These are phyloP conservation scores for Pempheris klunzingeri DNA, from an alignment of 2,797 vertebrate species.

Conservation along the genomic window DNA sequence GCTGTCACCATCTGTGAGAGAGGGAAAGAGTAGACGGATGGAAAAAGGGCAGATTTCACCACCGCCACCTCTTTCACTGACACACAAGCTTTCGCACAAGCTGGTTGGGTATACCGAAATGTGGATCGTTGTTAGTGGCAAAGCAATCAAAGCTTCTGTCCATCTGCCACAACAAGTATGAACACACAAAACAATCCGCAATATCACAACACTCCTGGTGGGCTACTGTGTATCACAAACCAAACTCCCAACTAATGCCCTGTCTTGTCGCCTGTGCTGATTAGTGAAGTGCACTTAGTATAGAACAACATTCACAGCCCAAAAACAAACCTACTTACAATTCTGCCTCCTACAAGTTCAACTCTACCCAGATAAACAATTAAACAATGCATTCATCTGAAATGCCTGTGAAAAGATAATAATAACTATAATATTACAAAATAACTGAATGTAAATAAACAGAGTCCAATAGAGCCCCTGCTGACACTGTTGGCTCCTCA, in stretches of 20 bases:
- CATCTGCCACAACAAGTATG: slow-evolving; percentile 21
- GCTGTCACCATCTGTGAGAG: slow-evolving; percentile 77
- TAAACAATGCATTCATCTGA: not conserved
- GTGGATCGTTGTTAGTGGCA: slow-evolving; percentile 26
- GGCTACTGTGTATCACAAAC: not conserved
- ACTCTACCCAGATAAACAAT: not conserved
- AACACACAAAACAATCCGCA: slow-evolving; percentile 4
- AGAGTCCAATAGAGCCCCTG: slow-evolving; percentile 7
- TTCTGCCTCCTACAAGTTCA: not conserved
- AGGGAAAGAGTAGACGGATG: slow-evolving; percentile 81
- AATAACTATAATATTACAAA: not conserved
- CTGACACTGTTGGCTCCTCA: not conserved
- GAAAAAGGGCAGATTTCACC: slow-evolving; percentile 82
- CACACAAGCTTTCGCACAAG: slow-evolving; percentile 72
- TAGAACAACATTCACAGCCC: slow-evolving; percentile 11
- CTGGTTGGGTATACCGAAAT: slow-evolving; percentile 45
- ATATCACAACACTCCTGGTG: slow-evolving; percentile 2
- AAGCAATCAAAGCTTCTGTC: slow-evolving; percentile 57
- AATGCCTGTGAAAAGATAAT: not conserved
- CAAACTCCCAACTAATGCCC: not conserved
- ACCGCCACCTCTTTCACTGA: slow-evolving; percentile 79
- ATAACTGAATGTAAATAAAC: not conserved
- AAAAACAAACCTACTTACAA: not conserved
- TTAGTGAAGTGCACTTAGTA: slow-evolving; percentile 3
- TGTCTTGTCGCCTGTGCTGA: not conserved